Percentiles rank a stretch among this genome's conserved stretches.
These are phyloP conservation scores for Zoroaster sp. DNA, from an alignment of 53 echinoderm and acorn worm genomes.

Conservation along the genomic window DNA sequence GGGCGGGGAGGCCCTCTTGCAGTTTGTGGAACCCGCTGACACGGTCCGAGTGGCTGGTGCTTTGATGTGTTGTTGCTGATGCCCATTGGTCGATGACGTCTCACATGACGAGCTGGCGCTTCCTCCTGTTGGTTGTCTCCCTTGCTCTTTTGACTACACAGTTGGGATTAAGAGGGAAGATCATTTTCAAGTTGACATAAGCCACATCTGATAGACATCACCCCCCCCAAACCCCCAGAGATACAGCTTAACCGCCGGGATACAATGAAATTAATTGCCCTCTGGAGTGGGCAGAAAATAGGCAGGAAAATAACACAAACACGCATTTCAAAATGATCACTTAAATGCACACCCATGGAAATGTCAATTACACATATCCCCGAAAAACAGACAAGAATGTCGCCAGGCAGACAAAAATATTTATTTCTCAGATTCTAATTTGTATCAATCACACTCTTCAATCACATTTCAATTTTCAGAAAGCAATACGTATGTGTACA, in stretches of 20 bases:
- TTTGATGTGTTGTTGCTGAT: conserved; percentile 29
- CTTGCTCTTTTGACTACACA: conserved; percentile 35
- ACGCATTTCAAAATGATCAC: conserved; percentile 1
- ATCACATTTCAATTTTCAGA: too few species aligned
- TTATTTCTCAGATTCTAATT: conserved; percentile 4
- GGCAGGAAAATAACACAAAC: not conserved
- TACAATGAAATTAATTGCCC: conserved; percentile 32
- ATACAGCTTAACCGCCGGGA: not conserved
- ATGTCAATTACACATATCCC: conserved; percentile 31
- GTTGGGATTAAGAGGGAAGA: not conserved
- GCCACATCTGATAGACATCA: not conserved
- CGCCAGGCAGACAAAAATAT: not conserved
- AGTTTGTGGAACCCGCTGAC: conserved; percentile 17
- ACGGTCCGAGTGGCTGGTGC: conserved; percentile 39
- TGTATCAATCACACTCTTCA: not conserved
- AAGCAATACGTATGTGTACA: too few species aligned
- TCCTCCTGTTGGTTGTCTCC: conserved; percentile 37
- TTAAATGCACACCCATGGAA: conserved; percentile 3
- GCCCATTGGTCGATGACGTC: conserved; percentile 39
- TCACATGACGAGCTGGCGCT: conserved; percentile 25
- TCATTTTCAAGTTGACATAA: not conserved
- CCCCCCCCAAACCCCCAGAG: not conserved
- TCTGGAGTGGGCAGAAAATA: not conserved
- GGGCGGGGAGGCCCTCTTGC: not conserved
- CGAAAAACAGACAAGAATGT: not conserved